Evolutionary conservation across 1,140 invertebrate genomes (phyloP).

Genomic region (Notospermus geniculatus): DNA sequence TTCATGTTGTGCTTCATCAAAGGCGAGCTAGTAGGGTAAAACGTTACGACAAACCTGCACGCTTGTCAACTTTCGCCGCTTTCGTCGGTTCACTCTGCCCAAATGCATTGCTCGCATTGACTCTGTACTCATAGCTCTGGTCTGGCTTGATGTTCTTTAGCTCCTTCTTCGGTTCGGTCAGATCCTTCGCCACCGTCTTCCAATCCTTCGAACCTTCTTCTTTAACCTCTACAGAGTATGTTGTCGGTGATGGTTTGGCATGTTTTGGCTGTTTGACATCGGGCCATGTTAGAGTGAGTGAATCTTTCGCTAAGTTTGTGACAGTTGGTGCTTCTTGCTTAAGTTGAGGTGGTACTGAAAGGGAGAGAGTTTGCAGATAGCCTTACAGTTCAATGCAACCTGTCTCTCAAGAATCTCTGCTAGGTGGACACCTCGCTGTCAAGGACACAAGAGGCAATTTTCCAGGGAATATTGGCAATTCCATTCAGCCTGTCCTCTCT

Average conservation of each 20-base stretch:
- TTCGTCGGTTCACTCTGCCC: constrained; percentile 42
- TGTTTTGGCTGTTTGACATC: not conserved
- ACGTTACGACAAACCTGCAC: not conserved
- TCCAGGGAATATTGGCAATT: too few species aligned
- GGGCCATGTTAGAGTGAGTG: constrained; percentile 5
- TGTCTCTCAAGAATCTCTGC: too few species aligned
- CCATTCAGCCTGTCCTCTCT: too few species aligned
- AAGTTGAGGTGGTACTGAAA: not conserved
- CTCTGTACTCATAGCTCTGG: constrained; percentile 87
- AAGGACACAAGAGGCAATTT: too few species aligned
- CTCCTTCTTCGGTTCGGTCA: constrained; percentile 26
- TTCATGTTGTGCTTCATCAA: too few species aligned
- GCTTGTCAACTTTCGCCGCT: not conserved
- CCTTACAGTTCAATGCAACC: too few species aligned
- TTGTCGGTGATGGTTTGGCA: not conserved
- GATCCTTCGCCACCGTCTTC: constrained; percentile 33
- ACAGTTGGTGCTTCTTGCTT: not conserved
- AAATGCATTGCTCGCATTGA: constrained; percentile 89
- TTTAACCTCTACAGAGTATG: constrained; percentile 25
- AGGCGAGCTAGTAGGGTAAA: too few species aligned
- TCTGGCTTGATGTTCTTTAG: constrained; percentile 69
- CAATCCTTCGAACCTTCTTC: constrained; percentile 37
- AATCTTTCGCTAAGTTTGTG: not conserved
- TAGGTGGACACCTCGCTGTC: too few species aligned
- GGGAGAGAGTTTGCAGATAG: too few species aligned